phyloP scores from a whole-genome alignment of 2,888 invertebrate species.

The Drosophila atripex region DNA sequence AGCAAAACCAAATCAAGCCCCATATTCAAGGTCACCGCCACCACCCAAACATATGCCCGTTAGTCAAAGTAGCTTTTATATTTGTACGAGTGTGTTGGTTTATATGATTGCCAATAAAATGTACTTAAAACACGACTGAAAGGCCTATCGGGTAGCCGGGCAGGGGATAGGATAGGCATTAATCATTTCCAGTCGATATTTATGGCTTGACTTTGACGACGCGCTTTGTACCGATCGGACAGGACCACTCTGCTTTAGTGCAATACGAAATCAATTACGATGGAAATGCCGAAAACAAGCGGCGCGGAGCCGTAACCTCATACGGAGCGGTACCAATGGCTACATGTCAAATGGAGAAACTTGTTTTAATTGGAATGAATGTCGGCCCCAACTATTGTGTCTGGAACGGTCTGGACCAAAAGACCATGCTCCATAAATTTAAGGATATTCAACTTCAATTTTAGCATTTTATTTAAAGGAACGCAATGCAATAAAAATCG shows the following conservation, averaged over 20 bases:
- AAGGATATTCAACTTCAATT: no score
- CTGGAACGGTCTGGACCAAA: slow-evolving; percentile 27
- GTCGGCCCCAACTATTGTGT: slow-evolving; percentile 14
- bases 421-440: neutral
- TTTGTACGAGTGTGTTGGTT: slow-evolving; percentile 16
- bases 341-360: slow-evolving; percentile 26
- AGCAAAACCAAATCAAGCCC: slow-evolving; percentile 48
- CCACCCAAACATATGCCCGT: slow-evolving; percentile 26
- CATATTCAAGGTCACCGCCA: slow-evolving; percentile 35
- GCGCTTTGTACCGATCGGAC: slow-evolving; percentile 26
- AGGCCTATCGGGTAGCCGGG: slow-evolving; percentile 35
- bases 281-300: slow-evolving; percentile 52
- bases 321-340: slow-evolving; percentile 60
- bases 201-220: slow-evolving; percentile 45
- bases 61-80: slow-evolving; percentile 13
- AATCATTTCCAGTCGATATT: slow-evolving; percentile 49
- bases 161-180: slow-evolving; percentile 38
- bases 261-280: slow-evolving; percentile 66
- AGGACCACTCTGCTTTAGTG: slow-evolving; percentile 14
- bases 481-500: no score
- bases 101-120: slow-evolving; percentile 52
- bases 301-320: slow-evolving; percentile 59
- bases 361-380: slow-evolving; percentile 32
- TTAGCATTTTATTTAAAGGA: no score
- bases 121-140: slow-evolving; percentile 57